Evolutionary conservation across 2,797 vertebrate genomes (phyloP), one percentile per base, ranked within the genome.

Genomic region (Labroides dimidiatus): DNA sequence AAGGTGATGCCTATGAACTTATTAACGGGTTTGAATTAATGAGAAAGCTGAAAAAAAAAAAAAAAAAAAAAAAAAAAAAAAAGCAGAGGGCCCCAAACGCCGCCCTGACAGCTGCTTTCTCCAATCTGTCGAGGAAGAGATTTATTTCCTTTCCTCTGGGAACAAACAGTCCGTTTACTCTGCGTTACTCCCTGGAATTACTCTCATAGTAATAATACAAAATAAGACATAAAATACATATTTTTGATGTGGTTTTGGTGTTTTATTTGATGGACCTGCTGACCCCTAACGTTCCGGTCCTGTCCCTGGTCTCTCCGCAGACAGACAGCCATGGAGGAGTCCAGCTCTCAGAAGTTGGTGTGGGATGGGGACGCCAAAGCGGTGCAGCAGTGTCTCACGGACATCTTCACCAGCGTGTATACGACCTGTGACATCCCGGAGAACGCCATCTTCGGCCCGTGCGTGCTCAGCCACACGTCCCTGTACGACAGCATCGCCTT

Each of bases 401-500:
- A 99, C 89, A 99, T 99, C 68, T 99, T 99, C 80, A 99, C 98
- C 59, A 99, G 97, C 80, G 98, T 99, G 43, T 99, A 95, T 91
- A 99, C 98, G 69, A 98, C 97, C 57, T 99, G 98, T 55, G 97
- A 99, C 91, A 95, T 99, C 64, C 97, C 97, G 0, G 96, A 98
- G 86, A 97, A 96, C 79, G 97, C 98, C 62, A 97, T 99, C 57
- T 98, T 99, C 47, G 98, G 98, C 16, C 98, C 98, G 9, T 99
- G 97, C 37, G 94, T 98, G 50, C 82, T 99, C 84, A 98, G 97
- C 93, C 97, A 99, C 90, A 99, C 97, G 43, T 99, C 98, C 3
- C 85, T 99, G 36, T 98, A 98, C 1, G 98, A 99, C 95, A 99
- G 97, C 93, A 99, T 99, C 80, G 98, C 98, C 61, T 99, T 99